Percentiles rank a stretch among this genome's conserved stretches.
These are phyloP conservation scores for Portevinia maculata DNA, from an alignment of 2,888 invertebrate genomes.

Conservation along the genomic window DNA sequence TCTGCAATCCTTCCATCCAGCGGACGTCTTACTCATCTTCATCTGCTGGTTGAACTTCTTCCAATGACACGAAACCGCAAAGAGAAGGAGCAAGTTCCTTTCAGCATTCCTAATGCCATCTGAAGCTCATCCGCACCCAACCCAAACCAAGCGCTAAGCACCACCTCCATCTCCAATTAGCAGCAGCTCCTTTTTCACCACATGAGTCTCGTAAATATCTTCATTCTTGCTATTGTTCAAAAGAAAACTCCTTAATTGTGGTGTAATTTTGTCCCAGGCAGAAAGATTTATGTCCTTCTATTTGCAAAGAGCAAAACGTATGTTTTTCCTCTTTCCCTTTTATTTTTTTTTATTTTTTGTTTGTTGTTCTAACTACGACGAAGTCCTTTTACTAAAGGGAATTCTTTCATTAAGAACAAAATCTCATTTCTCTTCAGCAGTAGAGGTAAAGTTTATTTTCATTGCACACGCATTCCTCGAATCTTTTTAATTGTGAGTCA, in stretches of 20 bases:
- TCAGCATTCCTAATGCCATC: conserved; percentile 62
- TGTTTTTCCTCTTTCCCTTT: conserved; percentile 30
- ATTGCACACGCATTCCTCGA: conserved; percentile 69
- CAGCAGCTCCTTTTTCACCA: conserved; percentile 71
- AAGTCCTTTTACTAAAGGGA: conserved; percentile 43
- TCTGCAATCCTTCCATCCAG: conserved; percentile 47
- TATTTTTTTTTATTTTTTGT: conserved; percentile 4
- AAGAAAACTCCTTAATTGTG: conserved; percentile 74
- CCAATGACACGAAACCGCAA: conserved; percentile 50
- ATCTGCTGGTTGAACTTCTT: conserved; percentile 33
- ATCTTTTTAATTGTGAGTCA: conserved; percentile 69
- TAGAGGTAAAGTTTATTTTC: conserved; percentile 58
- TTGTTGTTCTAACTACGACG: not conserved
- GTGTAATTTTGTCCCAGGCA: conserved; percentile 68
- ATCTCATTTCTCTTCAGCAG: conserved; percentile 52
- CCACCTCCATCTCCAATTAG: conserved; percentile 61
- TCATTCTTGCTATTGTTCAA: conserved; percentile 58
- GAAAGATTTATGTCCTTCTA: conserved; percentile 72
- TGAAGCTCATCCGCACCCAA: conserved; percentile 60
- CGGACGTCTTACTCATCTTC: conserved; percentile 54
- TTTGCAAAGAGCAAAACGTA: conserved; percentile 69
- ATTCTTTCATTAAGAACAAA: conserved; percentile 70
- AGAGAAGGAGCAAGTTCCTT: conserved; percentile 43
- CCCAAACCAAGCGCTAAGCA: conserved; percentile 19
- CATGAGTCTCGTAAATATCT: conserved; percentile 73